Conservation (phyloP, 1,140 invertebrate genomes). For the Thaumatotibia leucotreta region DNA sequence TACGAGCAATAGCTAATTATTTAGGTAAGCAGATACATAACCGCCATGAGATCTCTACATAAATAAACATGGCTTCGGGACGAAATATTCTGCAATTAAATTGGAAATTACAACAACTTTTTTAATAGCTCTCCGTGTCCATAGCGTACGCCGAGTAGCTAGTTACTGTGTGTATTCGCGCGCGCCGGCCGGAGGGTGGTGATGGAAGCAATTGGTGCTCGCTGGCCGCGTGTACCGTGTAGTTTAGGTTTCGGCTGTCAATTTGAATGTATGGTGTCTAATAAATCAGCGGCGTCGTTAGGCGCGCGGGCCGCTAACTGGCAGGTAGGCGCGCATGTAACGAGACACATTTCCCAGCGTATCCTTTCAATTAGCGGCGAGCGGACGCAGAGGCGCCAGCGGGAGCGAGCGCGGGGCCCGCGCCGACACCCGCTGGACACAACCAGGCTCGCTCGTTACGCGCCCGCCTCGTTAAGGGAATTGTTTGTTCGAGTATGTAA, state of each 20-base stretch:
- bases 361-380: conserved; percentile 62
- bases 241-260: conserved; percentile 35
- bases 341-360: conserved; percentile 60
- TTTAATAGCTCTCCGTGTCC: background rate
- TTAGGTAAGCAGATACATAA: conserved; percentile 2
- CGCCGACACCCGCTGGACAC: conserved; percentile 30
- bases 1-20: conserved; percentile 50
- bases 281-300: conserved; percentile 58
- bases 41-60: background rate
- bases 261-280: conserved; percentile 45
- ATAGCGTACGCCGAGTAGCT: background rate
- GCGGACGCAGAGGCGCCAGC: conserved; percentile 25
- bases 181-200: background rate
- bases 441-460: conserved; percentile 54
- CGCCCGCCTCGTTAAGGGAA: conserved; percentile 70
- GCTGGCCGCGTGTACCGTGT: background rate
- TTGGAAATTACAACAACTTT: conserved; percentile 2
- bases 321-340: conserved; percentile 43
- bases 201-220: background rate
- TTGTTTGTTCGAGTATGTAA: conserved; percentile 76
- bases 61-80: background rate
- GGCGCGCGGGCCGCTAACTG: conserved; percentile 26
- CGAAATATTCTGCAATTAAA: background rate
- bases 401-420: conserved; percentile 28
- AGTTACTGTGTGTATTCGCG: background rate